Base-by-base conservation (phyloP, 1,140 invertebrate species). In the Microplitis demolitor region DNA sequence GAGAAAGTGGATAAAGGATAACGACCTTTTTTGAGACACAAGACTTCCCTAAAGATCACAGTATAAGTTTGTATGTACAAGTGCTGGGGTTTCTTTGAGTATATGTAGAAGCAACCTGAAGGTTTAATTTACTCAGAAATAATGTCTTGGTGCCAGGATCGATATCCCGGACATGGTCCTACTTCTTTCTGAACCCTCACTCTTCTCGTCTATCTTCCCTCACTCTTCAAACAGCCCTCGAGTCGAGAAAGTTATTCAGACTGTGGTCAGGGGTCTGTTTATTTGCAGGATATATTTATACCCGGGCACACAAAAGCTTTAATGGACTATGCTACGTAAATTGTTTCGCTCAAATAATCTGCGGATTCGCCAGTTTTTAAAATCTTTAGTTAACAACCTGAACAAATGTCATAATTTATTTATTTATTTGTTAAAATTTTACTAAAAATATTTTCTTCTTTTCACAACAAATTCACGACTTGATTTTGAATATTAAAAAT, bases 121-220 rank as follows among this genome's bases (percentile, higher is more conserved):
- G 35, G 14, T 24, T 61, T 31, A 50, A 50, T 66, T 51, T 14
- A 35, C 63, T 51, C 39, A 66, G 16, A 66, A 39, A 39, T 66
- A 66, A 66, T 16, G 63, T 51, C 63, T 39, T 16, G 50, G 63
- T 31, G 16, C n/a, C 9, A 37, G 63, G 63, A 66, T 66, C 63
- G 39, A 66, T 66, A 66, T 51, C 16, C 14, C 14, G 11, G 45
- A 51, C 39, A 66, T 16, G 63, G 14, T 31, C 24, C 37, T 45
- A 45, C 39, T 45, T 45, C 1, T 6, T 45, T 45, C 6, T 11
- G 11, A 9, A 4, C 35, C 61, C 11, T 24, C 45, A 14, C 16
- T 51, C 24, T 51, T 37, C 35, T 39, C 62, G 13, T 14, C 14
- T 51, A n/a, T 66, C 33, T 33, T 35, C 37, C 35, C 14, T 16